Evolutionary conservation across 2,888 invertebrate species (phyloP), one percentile per base, ranked within the genome.

Genomic region (Tryphoninae sp.): DNA sequence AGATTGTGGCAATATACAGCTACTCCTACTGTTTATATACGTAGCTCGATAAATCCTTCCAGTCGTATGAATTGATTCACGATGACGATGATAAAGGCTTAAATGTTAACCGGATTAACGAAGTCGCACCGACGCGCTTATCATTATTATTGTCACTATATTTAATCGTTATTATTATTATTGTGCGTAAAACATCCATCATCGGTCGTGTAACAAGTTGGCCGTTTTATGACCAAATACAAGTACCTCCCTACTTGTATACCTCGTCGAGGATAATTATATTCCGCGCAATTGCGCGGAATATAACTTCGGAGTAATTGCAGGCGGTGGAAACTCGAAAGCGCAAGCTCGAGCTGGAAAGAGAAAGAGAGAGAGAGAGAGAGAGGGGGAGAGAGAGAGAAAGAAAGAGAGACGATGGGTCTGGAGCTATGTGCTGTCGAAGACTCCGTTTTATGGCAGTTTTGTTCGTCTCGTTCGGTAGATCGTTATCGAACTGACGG

Each of bases 401-500:
- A 11, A 53, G 19, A 11, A 59, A 61, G 40, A 76, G 59, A 40
- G 42, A 33, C 11, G 55, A 65, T 53, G 65, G 16, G 64, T 33
- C 33, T 7, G 33, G 33, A 33, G 7, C 40, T 62, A 26, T 33
- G 33, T 2, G 9, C n/a, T 62, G 23, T 62, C 33, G 33, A 33
- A 22, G 51, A 67, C 62, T 33, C 55, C 64, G 69, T 72, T 82
- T 79, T 82, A 72, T 77, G 77, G 73, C 59, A 80, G 76, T 82
- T 81, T 73, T 45, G 72, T 33, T 68, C 59, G 75, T 78, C 78
- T 78, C 78, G 74, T 78, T 76, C 69, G 53, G 62, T 51, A 55
- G 69, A 69, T 77, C 62, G 77, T 77, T 74, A 73, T 81, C 77
- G 77, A 78, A 68, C 80, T 77, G 75, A 82, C 74, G 83, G 81